Evolutionary conservation across 2,113 vertebrate genomes (phyloP).

Genomic region (Megaptera novaeangliae): DNA sequence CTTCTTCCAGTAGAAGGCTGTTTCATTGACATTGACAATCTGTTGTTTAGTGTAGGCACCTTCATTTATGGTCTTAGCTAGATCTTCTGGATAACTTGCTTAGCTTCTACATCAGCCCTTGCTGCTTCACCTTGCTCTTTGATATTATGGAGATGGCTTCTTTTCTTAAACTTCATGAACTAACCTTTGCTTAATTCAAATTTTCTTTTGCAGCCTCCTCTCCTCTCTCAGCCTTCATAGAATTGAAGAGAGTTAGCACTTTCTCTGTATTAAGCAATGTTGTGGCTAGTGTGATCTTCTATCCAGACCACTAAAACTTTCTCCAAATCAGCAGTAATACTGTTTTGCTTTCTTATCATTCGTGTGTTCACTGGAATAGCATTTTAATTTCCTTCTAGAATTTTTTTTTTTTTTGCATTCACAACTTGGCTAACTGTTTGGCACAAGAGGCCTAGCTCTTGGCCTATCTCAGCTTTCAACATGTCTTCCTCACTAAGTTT

Average conservation of each 20-base stretch:
- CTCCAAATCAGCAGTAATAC: not conserved
- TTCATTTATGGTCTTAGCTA: not conserved
- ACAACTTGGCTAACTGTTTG: not conserved
- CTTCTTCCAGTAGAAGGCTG: not conserved
- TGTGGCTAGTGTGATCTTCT: not conserved
- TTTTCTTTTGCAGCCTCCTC: not conserved
- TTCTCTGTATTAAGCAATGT: not conserved
- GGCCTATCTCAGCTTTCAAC: not conserved
- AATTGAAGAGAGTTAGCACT: not conserved
- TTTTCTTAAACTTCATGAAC: not conserved
- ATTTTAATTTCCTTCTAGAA: not conserved
- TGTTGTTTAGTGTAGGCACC: not conserved
- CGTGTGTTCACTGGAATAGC: not conserved
- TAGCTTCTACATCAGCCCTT: not conserved
- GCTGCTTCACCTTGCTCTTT: not conserved
- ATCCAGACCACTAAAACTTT: not conserved
- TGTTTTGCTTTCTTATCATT: not conserved
- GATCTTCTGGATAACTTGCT: not conserved
- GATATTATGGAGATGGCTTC: not conserved
- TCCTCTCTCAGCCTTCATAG: not conserved
- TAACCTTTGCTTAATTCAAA: not conserved
- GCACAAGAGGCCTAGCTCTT: not conserved
- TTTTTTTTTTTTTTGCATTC: not conserved
- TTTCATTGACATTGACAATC: not conserved
- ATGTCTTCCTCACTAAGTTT: not conserved